phyloP scores from a whole-genome alignment of 2,888 invertebrate genomes.

The Hirtodrosophila cameraria region DNA sequence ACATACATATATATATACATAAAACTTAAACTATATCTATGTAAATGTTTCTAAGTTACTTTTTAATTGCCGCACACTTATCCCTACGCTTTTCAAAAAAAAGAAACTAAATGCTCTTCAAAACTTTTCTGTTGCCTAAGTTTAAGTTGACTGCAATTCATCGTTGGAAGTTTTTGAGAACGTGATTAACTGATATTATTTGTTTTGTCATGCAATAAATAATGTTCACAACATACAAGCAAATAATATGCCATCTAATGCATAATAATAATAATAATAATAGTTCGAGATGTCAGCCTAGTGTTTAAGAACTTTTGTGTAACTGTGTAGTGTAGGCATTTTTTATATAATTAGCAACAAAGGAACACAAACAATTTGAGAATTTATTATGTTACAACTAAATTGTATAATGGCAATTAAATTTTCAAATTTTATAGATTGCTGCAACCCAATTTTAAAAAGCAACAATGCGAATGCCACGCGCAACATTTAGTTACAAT shows the following conservation, averaged over 20 bases:
- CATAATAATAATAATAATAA: too few relatives aligned
- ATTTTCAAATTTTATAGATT: conserved; percentile 16
- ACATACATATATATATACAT: conserved; percentile 27
- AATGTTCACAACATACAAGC: conserved; percentile 28
- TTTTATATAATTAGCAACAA: conserved; percentile 72
- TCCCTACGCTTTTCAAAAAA: conserved; percentile 60
- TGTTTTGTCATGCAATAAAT: conserved; percentile 52
- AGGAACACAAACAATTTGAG: conserved; percentile 55
- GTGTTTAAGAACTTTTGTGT: conserved; percentile 63
- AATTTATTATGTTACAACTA: conserved; percentile 69
- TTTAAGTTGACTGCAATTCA: conserved; percentile 70
- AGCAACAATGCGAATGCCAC: conserved; percentile 24
- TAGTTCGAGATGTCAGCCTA: conserved; percentile 68
- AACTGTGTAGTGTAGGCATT: conserved; percentile 75
- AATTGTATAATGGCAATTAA: conserved; percentile 18
- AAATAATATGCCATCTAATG: conserved; percentile 64
- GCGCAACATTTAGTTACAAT: conserved; percentile 57
- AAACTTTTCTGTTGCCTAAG: conserved; percentile 71
- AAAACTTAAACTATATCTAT: conserved; percentile 27
- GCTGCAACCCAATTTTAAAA: conserved; percentile 10
- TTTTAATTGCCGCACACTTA: conserved; percentile 69
- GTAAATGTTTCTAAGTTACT: conserved; percentile 25
- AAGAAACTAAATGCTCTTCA: conserved; percentile 42
- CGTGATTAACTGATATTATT: conserved; percentile 67
- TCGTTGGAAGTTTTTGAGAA: conserved; percentile 43